These are phyloP conservation scores for Ambastaia sidthimunki DNA, from an alignment of 2,797 vertebrate species.

Conservation along the genomic window DNA sequence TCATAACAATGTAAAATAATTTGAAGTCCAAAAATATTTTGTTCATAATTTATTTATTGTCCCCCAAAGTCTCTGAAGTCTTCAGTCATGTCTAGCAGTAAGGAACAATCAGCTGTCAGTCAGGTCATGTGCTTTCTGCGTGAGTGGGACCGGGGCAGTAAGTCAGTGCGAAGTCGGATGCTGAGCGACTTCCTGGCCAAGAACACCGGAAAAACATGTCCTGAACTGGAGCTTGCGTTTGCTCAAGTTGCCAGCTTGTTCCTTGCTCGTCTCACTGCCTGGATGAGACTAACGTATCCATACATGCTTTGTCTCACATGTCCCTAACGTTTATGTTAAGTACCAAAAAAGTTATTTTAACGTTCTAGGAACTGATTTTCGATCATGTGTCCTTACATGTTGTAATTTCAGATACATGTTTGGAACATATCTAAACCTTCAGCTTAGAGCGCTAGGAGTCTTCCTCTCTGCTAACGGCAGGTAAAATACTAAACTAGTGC, in stretches of 20 bases:
- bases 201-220: conserved; percentile 77
- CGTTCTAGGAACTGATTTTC: background rate
- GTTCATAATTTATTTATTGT: background rate
- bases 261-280: conserved; percentile 80
- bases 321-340: too few relatives aligned
- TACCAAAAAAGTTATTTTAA: too few relatives aligned
- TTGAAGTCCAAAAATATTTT: too few relatives aligned
- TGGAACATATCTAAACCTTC: conserved; percentile 76
- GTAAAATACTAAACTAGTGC: conserved; percentile 70
- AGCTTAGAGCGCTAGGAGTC: conserved; percentile 81
- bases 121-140: conserved; percentile 79
- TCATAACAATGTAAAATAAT: too few relatives aligned
- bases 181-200: conserved; percentile 79
- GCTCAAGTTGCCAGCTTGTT: conserved; percentile 85
- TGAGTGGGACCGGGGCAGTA: conserved; percentile 81
- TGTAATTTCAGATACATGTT: conserved; percentile 79
- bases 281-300: conserved; percentile 85
- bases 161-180: conserved; percentile 68
- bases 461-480: conserved; percentile 83
- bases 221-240: conserved; percentile 84
- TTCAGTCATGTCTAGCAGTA: conserved; percentile 69
- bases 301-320: background rate
- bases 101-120: conserved; percentile 74
- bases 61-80: background rate
- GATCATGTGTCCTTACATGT: conserved; percentile 70